Evolutionary conservation across 2,797 vertebrate species (phyloP).

Genomic region (Helarctos malayanus): DNA sequence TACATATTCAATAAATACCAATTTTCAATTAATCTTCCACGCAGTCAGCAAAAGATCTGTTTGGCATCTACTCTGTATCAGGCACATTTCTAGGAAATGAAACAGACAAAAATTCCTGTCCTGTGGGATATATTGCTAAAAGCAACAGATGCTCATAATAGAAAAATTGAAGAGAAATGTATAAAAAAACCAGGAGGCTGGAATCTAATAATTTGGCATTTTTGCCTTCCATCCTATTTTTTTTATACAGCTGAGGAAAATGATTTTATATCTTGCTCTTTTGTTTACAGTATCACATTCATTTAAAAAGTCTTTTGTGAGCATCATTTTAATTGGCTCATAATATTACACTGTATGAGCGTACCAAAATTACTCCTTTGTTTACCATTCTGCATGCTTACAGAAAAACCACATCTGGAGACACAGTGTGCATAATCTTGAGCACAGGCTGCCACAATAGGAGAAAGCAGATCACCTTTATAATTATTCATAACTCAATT

Average conservation of each 20-base stretch:
- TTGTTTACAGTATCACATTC: neutral
- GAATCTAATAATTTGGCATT: neutral
- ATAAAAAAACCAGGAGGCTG: neutral
- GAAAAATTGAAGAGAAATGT: conserved; percentile 37
- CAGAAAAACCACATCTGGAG: neutral
- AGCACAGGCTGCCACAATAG: neutral
- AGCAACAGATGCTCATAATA: neutral
- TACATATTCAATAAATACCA: conserved; percentile 20
- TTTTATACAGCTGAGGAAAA: conserved; percentile 18
- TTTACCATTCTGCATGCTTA: neutral
- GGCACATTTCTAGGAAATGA: neutral
- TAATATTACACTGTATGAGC: neutral
- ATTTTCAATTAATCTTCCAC: conserved; percentile 49
- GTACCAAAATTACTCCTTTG: neutral
- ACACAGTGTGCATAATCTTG: neutral
- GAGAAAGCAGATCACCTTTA: conserved; percentile 7
- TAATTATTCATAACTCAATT: conserved; percentile 34
- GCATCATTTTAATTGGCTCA: neutral
- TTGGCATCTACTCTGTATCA: neutral
- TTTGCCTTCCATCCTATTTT: conserved; percentile 48
- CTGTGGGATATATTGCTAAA: neutral
- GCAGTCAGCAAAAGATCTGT: conserved; percentile 13
- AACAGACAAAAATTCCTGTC: neutral
- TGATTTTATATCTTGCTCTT: neutral
- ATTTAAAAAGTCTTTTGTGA: neutral